Evolutionary conservation across 2,113 vertebrate genomes (phyloP), one percentile per base, ranked within the genome.

Genomic region (Thalassarche chlororhynchos): DNA sequence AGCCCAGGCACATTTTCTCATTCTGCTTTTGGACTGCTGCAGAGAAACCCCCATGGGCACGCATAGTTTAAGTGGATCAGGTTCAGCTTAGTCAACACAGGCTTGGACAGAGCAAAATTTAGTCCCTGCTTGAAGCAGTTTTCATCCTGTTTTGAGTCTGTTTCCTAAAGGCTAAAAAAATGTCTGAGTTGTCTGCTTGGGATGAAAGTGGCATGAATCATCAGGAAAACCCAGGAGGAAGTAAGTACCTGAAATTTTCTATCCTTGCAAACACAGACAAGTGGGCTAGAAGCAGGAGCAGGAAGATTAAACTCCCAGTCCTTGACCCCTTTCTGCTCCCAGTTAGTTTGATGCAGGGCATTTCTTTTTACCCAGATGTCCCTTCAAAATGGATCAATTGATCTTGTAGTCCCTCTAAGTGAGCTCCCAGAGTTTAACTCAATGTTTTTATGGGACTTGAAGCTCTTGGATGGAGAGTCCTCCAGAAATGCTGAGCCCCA

Each of bases 91-190:
- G n/a, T 90, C 58, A 76, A 21, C 55, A 25, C 23, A 64, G 34
- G 14, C 68, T 84, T 34, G 34, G 32, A n/a, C 54, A 82, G 82
- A 76, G 66, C n/a, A 84, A 75, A 91, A 87, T 64, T 20, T 51
- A 82, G 42, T 66, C 32, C 14, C 51, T 42, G 17, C 64, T 84
- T 66, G 62, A 69, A 88, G 83, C 60, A 76, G 38, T 70, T 84
- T 84, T 72, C 26, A 51, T 88, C 36, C 49, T 60, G 8, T 47
- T 95, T 62, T 55, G 38, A 62, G 40, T 82, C 46, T 86, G 14
- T 88, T 95, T 85, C 70, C 66, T 90, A 57, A 91, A 75, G 70
- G 57, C 71, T 94, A 58, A 89, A 89, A 89, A 87, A 84, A 71
- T 68, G 52, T 68, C 51, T 49, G 28, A 57, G n/a, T 71, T 81